Evolutionary conservation across 92 coral and sea anemone species (phyloP).

Genomic region (Phenganax subtilis): DNA sequence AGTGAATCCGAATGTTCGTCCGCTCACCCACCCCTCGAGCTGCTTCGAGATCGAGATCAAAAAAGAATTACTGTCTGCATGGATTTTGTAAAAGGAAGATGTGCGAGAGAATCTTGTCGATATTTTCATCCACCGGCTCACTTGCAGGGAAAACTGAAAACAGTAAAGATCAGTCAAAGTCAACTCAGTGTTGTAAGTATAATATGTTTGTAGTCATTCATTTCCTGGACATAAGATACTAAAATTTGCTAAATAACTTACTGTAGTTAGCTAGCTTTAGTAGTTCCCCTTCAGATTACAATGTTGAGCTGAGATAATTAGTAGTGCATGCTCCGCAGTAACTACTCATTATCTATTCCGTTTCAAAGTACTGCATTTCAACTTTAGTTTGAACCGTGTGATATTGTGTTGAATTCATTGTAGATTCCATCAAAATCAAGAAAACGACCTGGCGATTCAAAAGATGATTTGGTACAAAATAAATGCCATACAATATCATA

Average conservation of each 20-base stretch:
- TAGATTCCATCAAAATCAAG: slow-evolving; percentile 41
- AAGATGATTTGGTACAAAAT: slow-evolving; percentile 38
- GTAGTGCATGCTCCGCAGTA: background rate
- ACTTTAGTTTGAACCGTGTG: background rate
- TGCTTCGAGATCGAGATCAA: slow-evolving; percentile 70
- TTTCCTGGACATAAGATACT: background rate
- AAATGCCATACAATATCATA: background rate
- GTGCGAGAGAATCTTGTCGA: slow-evolving; percentile 88
- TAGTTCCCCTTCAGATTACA: background rate
- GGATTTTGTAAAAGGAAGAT: slow-evolving; percentile 95
- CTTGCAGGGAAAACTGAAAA: slow-evolving; percentile 83
- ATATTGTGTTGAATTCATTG: slow-evolving; percentile 8
- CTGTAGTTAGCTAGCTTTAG: background rate
- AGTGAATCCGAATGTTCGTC: slow-evolving; percentile 77
- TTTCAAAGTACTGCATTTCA: background rate
- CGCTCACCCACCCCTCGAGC: slow-evolving; percentile 88
- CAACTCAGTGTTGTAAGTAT: slow-evolving; percentile 43
- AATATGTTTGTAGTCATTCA: background rate
- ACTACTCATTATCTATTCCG: background rate
- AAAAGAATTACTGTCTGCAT: slow-evolving; percentile 95
- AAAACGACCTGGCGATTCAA: slow-evolving; percentile 38
- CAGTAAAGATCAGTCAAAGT: slow-evolving; percentile 74
- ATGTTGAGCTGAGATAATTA: background rate
- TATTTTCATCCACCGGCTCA: slow-evolving; percentile 96
- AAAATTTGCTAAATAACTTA: background rate